These are phyloP conservation scores for Papilio protenor DNA, from an alignment of 2,888 invertebrate genomes.

Conservation along the genomic window DNA sequence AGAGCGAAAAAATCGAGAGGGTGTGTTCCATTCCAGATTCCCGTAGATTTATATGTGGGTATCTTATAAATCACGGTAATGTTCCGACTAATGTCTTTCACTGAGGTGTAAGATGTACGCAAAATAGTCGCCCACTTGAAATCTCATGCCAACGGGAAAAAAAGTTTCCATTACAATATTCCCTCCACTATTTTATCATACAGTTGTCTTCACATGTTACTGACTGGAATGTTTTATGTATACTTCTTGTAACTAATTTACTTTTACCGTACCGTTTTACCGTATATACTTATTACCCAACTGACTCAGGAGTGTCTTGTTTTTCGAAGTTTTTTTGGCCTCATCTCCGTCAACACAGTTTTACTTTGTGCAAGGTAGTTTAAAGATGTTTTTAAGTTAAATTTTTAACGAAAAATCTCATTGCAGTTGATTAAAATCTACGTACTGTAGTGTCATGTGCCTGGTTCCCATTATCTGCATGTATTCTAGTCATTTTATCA, in stretches of 20 bases:
- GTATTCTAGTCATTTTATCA: not conserved
- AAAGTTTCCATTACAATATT: slow-evolving; percentile 43
- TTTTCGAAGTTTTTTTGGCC: too few relatives aligned
- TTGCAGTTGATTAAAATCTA: too few relatives aligned
- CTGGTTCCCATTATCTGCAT: not conserved
- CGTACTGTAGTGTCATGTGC: not conserved
- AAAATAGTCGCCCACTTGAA: slow-evolving; percentile 51
- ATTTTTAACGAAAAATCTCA: too few relatives aligned
- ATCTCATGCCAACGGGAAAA: slow-evolving; percentile 44
- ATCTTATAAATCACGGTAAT: slow-evolving; percentile 75
- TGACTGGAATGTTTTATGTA: slow-evolving; percentile 20
- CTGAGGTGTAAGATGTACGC: slow-evolving; percentile 65
- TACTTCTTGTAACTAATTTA: not conserved
- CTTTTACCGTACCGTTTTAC: too few relatives aligned
- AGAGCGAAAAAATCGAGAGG: slow-evolving; percentile 64
- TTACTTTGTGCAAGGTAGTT: too few relatives aligned
- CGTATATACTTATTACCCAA: too few relatives aligned
- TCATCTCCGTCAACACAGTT: too few relatives aligned
- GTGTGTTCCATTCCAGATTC: slow-evolving; percentile 62
- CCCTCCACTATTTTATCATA: slow-evolving; percentile 31
- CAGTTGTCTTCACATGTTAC: slow-evolving; percentile 33
- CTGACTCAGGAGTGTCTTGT: too few relatives aligned
- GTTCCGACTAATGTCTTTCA: slow-evolving; percentile 68
- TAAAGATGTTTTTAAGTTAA: too few relatives aligned
- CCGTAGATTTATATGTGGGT: slow-evolving; percentile 69